Percentiles rank a stretch among this genome's conserved stretches.
phyloP scores from a whole-genome alignment of 2,113 vertebrate species.

The Limnothrissa miodon region DNA sequence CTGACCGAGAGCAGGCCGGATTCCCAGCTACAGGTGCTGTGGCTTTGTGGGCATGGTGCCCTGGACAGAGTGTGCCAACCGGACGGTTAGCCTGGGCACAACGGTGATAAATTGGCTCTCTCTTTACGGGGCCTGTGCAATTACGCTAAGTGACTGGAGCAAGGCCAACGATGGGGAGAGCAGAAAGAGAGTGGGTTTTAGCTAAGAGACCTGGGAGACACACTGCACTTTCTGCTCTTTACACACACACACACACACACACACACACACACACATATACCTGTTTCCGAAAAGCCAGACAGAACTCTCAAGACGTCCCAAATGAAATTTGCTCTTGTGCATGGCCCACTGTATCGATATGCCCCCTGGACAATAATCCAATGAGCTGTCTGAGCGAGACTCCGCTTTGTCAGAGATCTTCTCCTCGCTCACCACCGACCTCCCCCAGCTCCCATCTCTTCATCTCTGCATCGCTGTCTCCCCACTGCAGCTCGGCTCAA shows the following conservation, averaged over 20 bases:
- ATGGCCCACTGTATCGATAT: not conserved
- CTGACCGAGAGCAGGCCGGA: not conserved
- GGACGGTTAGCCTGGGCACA: not conserved
- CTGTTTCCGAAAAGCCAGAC: not conserved
- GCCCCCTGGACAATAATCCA: not conserved
- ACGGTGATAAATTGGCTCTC: not conserved
- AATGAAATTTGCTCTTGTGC: not conserved
- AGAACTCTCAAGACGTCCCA: not conserved
- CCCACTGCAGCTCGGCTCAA: not conserved
- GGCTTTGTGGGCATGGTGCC: not conserved
- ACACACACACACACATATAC: not conserved
- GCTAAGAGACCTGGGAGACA: not conserved
- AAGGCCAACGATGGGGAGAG: not conserved
- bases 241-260: not conserved
- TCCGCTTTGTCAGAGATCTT: not conserved
- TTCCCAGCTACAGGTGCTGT: not conserved
- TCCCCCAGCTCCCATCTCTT: not conserved
- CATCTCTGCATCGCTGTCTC: not conserved
- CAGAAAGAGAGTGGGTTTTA: not conserved
- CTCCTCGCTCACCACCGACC: not conserved
- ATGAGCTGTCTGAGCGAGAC: not conserved
- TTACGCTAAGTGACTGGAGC: not conserved
- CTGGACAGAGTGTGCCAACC: not conserved
- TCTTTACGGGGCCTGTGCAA: not conserved
- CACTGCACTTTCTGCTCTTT: not conserved